Evolutionary conservation across 2,113 vertebrate genomes (phyloP), one percentile per base, ranked within the genome.

Genomic region (Oxygymnocypris stewartii): DNA sequence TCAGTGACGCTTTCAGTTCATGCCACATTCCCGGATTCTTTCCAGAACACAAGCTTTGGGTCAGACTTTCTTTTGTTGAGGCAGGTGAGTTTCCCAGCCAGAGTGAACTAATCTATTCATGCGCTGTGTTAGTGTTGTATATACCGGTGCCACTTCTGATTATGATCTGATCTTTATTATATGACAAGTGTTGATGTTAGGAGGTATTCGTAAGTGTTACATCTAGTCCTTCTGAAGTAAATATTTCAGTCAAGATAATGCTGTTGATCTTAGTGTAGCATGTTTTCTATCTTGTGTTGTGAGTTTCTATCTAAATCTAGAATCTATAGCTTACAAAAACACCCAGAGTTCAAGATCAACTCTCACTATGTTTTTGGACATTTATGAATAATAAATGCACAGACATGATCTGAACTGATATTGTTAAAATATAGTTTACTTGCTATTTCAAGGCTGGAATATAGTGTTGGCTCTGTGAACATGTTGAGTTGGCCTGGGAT

Each of bases 21-120:
- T 75, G 49, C 47, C 42, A 18, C 82, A 59, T 84, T 84, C 82
- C 82, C 57, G 69, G 82, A 74, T 84, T 35, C 31, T 67, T 81
- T 31, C 44, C 77, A 35, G 28, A 37, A 37, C 77, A 79, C 51
- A 37, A 54, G 82, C 47, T 37, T 37, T 25, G 23, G 82, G 6
- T 84, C 67, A 13, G 82, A 84, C 69, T 75, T 75, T 84, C 44
- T 82, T 54, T 37, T 78, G 25, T 85, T 40, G 18, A 79, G 42
- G 20, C 76, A 69, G 76, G 57, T 79, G 59, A 67, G 59, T 25
- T 54, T 80, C 31, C n/a, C 3, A 49, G 23, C n/a, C 5, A 16
- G 0, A 47, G 11, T 14, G 6, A 47, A 12, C 40, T 42, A 1
- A 73, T 5, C 4, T 25, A 75, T 25, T 25, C 13, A 25, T 44